Base-by-base conservation (phyloP, 2,797 vertebrate species). In the Danionella dracula region DNA sequence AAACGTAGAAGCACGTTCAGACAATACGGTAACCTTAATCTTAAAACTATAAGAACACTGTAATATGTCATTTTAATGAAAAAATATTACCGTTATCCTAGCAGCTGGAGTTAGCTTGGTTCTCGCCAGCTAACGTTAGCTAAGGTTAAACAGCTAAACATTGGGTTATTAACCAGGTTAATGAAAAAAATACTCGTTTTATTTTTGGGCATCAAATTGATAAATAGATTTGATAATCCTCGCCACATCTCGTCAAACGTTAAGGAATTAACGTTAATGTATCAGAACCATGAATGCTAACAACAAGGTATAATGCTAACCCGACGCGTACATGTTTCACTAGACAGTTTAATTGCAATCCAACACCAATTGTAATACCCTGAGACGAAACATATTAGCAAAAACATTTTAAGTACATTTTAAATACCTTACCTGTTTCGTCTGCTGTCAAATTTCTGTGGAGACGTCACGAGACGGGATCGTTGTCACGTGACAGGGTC, bases 401-500 rank as follows among this genome's bases (percentile, higher is more conserved):
- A 1, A 54, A 54, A 17, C 23, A 12, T 27, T 5, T 34, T 0
- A 45, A 27, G 37, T 55, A 55, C 21, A 37, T 45, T 2, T 12
- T 35, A 11, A 38, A 34, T 21, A n/a, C 61, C 80, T 79, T 79
- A 88, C 88, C 81, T 46, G 27, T 69, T 59, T 45, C 19, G 20
- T 67, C 82, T 83, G 85, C 75, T 85, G 86, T 84, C 75, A 50
- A 76, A 72, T 68, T 59, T 77, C 72, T 77, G 74, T 80, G 23
- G 78, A 51, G 4, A 48, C 81, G 81, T 83, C 79, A 82, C 80
- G 48, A 49, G 63, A 16, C 51, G 48, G 55, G 63, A 16, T 56
- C 31, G 13, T 10, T 38, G 8, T 89, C 89, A 90, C 82, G 84
- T 90, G 88, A 87, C 32, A 4, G 8, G 3, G 75, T 88, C 87